A percentile compares a stretch with the other conserved stretches of the same genome.
Evolutionary conservation across 2,113 vertebrate species (phyloP).

Genomic region (Empidonax traillii): DNA sequence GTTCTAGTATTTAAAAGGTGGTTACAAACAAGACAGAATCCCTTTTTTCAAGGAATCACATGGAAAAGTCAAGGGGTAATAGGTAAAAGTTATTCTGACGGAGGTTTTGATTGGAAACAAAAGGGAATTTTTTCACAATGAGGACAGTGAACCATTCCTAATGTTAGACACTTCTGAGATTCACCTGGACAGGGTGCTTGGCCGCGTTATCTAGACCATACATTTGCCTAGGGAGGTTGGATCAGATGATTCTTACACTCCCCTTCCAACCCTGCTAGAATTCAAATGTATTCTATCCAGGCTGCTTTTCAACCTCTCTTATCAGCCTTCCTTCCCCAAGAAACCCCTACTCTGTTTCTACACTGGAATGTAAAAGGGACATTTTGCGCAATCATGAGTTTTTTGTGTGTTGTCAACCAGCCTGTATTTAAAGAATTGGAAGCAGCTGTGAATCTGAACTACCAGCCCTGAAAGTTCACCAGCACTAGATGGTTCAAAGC

Average conservation of each 20-base stretch:
- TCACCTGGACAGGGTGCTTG: neutral
- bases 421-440: neutral
- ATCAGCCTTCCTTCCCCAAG: neutral
- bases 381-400: neutral
- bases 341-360: neutral
- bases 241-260: neutral
- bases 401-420: neutral
- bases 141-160: neutral
- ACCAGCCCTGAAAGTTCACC: neutral
- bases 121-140: neutral
- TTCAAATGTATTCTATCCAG: neutral
- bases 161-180: neutral
- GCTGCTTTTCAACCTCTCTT: neutral
- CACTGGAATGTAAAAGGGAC: neutral
- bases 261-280: neutral
- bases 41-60: neutral
- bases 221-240: neutral
- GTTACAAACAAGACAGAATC: neutral
- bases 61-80: neutral
- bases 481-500: neutral
- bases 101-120: neutral
- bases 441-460: neutral
- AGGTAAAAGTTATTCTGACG: neutral
- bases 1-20: neutral
- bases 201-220: neutral